phyloP scores from a whole-genome alignment of 2,113 vertebrate genomes.

The Oxyruncus cristatus region DNA sequence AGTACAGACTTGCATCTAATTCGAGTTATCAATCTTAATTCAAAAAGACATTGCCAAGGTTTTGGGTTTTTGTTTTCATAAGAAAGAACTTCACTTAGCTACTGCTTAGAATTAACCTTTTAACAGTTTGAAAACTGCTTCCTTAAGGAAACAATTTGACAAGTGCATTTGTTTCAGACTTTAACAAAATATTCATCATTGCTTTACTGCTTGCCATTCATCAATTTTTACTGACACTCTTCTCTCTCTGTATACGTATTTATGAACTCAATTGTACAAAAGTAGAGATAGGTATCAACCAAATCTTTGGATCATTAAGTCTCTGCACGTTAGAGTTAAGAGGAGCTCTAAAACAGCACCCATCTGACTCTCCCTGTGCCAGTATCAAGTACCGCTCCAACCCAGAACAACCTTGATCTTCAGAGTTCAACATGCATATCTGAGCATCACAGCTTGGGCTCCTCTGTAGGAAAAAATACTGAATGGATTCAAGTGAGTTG shows the following conservation, averaged over 20 bases:
- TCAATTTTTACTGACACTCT: background rate
- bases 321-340: background rate
- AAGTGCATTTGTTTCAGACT: background rate
- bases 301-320: conserved; percentile 32
- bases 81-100: background rate
- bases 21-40: background rate
- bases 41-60: conserved; percentile 70
- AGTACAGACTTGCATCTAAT: conserved; percentile 38
- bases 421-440: background rate
- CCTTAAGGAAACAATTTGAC: background rate
- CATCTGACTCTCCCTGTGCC: conserved; percentile 21
- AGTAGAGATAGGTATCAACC: conserved; percentile 32
- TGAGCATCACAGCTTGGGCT: background rate
- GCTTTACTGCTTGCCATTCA: background rate
- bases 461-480: background rate
- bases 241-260: background rate
- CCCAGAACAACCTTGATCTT: conserved; percentile 24
- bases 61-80: background rate
- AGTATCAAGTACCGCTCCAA: background rate
- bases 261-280: conserved; percentile 14
- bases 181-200: background rate
- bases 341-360: conserved; percentile 37
- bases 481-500: background rate
- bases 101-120: conserved; percentile 1
- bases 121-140: conserved; percentile 8